Base-by-base conservation (phyloP, 2,888 invertebrate species). In the Plagiodera versicolora region DNA sequence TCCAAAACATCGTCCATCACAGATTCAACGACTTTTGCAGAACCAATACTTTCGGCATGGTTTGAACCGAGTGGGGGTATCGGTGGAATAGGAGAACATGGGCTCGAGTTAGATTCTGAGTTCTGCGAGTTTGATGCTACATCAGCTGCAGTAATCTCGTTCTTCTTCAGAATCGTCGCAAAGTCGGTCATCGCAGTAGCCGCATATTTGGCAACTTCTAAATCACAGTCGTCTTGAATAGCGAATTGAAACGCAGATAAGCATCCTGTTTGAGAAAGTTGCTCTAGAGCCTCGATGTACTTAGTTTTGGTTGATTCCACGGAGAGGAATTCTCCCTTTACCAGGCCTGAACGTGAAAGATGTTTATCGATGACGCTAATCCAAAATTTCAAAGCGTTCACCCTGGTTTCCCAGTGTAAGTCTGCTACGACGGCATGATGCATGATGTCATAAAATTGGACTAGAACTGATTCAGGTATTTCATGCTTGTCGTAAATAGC, bases 331-430 rank as follows among this genome's bases (percentile, higher is more conserved):
- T 81, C 84, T 0, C 91, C 91, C 73, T 93, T 92, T 10, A 92
- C 84, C 89, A 92, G 91, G n/a, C 92, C 92, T 79, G 92, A 91
- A 71, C 90, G 85, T 0, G 83, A 83, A 8, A 92, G 79, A 55
- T 87, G 84, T 0, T 84, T 83, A 19, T 84, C 82, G 47, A 91
- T 87, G 18, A 89, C 87, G 10, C 84, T 80, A 56, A 84, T 83
- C 92, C 92, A 93, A 72, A 90, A 92, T 59, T 83, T 81, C 0
- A 93, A 75, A 0, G 90, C 88, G 57, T 85, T 85, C 0, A 88
- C 80, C 77, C 91, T 91, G 0, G 92, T 92, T 76, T 93, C 92
- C 91, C 92, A 92, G 73, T 93, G 89, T 58, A 92, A 84, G 76
- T 93, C 93, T 9, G 84, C 81, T 0, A 87, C 83, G 0, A 89